A percentile compares a stretch with the other conserved stretches of the same genome.
Evolutionary conservation across 2,888 invertebrate species (phyloP).

Genomic region (Halictus quadricinctus): DNA sequence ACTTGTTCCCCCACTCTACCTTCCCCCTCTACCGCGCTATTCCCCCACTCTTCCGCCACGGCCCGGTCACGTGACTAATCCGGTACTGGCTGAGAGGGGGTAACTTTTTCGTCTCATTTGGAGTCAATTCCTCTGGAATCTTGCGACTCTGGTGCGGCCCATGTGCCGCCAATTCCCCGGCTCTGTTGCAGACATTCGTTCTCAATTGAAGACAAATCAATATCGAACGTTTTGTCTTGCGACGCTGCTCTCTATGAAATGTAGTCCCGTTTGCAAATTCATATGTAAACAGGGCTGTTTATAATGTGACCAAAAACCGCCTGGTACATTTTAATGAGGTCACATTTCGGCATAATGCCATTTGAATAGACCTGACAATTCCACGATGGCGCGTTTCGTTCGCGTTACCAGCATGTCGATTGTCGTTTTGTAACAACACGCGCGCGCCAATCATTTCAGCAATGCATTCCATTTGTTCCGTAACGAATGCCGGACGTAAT

Average conservation of each 20-base stretch:
- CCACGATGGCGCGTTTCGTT: not conserved
- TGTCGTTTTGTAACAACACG: constrained; percentile 26
- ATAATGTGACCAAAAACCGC: constrained; percentile 13
- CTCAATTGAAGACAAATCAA: constrained; percentile 1
- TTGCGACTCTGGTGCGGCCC: no score
- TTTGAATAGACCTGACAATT: constrained; percentile 25
- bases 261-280: not conserved
- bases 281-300: not conserved
- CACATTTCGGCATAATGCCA: not conserved
- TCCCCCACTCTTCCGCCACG: no score
- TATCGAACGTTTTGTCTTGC: not conserved
- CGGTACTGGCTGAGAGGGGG: no score
- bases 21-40: no score
- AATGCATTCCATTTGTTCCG: constrained; percentile 9
- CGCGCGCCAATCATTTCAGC: constrained; percentile 28
- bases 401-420: constrained; percentile 3
- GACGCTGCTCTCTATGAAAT: constrained; percentile 5
- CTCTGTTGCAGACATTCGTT: no score
- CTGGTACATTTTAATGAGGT: not conserved
- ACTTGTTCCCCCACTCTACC: no score
- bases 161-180: no score
- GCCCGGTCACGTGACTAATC: no score
- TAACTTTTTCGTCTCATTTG: no score
- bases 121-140: no score
- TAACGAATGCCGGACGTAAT: constrained; percentile 43